Percentiles rank a stretch among this genome's conserved stretches.
Evolutionary conservation across 2,113 vertebrate species (phyloP).

Genomic region (Aleadryas rufinucha): DNA sequence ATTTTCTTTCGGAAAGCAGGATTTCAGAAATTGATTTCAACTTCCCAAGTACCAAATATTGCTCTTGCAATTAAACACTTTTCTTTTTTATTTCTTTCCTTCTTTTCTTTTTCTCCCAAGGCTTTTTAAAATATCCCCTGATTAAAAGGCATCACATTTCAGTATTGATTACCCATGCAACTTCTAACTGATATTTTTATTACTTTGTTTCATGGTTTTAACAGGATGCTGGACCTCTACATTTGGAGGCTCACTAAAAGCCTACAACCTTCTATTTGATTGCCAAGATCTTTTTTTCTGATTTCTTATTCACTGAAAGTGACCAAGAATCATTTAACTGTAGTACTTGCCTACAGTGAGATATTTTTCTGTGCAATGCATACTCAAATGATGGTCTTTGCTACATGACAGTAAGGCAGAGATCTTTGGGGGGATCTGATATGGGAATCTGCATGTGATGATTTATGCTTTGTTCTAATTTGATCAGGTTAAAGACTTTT

Average conservation of each 20-base stretch:
- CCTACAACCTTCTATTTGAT: neutral
- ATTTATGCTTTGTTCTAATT: neutral
- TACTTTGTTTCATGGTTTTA: neutral
- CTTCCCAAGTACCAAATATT: neutral
- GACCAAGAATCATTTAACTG: neutral
- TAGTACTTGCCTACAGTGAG: neutral
- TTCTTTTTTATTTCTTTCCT: fast-evolving
- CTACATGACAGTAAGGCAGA: neutral
- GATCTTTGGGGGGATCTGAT: neutral
- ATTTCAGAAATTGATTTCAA: neutral
- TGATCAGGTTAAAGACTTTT: neutral
- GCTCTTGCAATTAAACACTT: neutral
- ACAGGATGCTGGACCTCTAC: neutral
- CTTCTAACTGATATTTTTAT: neutral
- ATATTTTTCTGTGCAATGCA: neutral
- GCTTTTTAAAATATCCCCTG: neutral
- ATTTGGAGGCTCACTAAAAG: neutral
- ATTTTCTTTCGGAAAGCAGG: neutral
- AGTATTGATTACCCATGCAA: neutral
- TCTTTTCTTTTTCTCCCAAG: neutral
- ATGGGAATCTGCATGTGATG: neutral
- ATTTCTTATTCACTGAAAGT: neutral
- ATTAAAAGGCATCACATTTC: neutral
- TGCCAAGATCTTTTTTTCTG: neutral
- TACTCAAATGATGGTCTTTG: neutral